Base-by-base conservation (phyloP, 1,140 invertebrate species). In the Saccostrea cuccullata region DNA sequence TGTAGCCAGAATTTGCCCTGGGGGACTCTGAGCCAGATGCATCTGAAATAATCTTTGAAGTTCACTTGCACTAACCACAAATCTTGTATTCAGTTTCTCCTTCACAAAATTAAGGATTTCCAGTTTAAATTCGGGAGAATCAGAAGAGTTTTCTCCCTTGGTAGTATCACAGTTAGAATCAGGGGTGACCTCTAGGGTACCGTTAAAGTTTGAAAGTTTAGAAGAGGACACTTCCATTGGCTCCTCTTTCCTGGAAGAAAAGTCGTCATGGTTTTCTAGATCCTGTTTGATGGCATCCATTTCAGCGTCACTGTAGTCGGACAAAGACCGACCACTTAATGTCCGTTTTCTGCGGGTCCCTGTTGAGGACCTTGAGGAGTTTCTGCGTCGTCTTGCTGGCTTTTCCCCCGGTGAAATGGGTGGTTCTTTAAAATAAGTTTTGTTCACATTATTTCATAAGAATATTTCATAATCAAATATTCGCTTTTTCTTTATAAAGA, bases 261-360 rank as follows among this genome's bases (percentile, higher is more conserved):
- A 12, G 60, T 23, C 36, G 40, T 20, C 84, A 87, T 89, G 70
- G n/a, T 86, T 87, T 40, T 88, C 88, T 56, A 82, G 84, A 85
- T 82, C 67, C 56, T 58, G 87, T 86, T 90, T 85, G 67, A 77
- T 55, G 30, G 87, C 85, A 11, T 94, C 94, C 40, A 88, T 89
- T 84, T 94, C 94, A 70, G 92, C 89, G 84, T 94, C 94, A 91
- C 93, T 94, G 20, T 93, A 87, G 86, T 94, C 94, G 2, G 94
- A 94, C 36, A 92, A 84, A 26, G 93, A 94, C 2, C 92, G 90
- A 0, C 92, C 94, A 91, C 94, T 94, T 6, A 93, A 88, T 26
- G 93, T 93, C 1, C 93, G 87, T 87, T 92, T 93, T n/a, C 93
- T 84, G n/a, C 86, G 77, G 4, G 86, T 64, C 2, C 55, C 55